Evolutionary conservation across 2,797 vertebrate species (phyloP).

Genomic region (Lerista edwardsae): DNA sequence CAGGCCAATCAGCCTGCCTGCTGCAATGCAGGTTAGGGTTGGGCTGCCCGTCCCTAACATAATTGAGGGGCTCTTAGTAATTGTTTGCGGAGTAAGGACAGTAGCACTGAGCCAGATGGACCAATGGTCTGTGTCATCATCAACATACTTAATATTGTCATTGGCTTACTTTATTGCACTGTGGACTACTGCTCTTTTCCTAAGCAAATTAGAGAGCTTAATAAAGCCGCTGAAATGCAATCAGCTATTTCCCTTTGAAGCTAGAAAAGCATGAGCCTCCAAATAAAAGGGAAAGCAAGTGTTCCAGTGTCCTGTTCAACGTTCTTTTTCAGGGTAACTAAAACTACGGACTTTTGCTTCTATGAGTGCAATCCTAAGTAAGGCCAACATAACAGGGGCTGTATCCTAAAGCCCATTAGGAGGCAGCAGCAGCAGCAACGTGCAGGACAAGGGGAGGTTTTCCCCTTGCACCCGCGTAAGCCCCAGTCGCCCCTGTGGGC

Average conservation of each 20-base stretch:
- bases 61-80: not conserved
- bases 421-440: too few relatives aligned
- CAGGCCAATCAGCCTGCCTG: too few relatives aligned
- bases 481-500: too few relatives aligned
- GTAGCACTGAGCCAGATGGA: not conserved
- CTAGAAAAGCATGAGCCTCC: not conserved
- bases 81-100: not conserved
- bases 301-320: too few relatives aligned
- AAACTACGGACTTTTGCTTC: not conserved
- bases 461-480: too few relatives aligned
- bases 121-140: not conserved
- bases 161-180: not conserved
- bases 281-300: not conserved
- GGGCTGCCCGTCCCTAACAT: not conserved
- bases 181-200: not conserved
- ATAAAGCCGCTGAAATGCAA: not conserved
- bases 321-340: not conserved
- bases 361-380: too few relatives aligned
- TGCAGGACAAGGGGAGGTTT: too few relatives aligned
- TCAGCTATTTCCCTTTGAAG: not conserved
- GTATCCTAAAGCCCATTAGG: too few relatives aligned
- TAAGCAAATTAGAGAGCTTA: not conserved
- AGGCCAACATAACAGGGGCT: too few relatives aligned
- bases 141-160: not conserved
- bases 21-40: too few relatives aligned